Base-by-base conservation (phyloP, 2,113 vertebrate genomes). In the Macquaria ambigua region DNA sequence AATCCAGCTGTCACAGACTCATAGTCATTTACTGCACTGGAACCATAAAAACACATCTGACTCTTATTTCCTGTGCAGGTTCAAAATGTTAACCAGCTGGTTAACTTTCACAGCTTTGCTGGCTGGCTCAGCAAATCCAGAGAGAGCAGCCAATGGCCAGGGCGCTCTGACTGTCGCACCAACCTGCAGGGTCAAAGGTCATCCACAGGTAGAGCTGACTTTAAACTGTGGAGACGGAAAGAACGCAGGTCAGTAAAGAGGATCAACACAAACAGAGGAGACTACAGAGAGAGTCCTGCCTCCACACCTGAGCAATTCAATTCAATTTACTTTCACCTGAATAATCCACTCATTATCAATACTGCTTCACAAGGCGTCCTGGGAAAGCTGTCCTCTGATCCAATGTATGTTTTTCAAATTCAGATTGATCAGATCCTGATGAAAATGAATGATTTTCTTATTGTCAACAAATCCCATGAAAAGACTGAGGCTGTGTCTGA, bases 211-310 rank as follows among this genome's bases (percentile, higher is more conserved):
- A 15, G 69, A 41, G 23, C 64, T 94, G 78, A 90, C 73, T 31
- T 61, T 96, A 34, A 53, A 53, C 10, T 96, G 96, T 70, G 87
- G 85, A 28, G 85, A 92, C 0, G 53, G 81, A 62, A 37, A 67
- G 0, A 41, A 37, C 0, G 8, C 73, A 89, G 93, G 95, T 95
- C 63, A 91, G 77, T 41, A 43, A 73, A 34, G 16, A 64, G 67
- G 14, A 14, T 25, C 20, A 9, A 53, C 63, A 68, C 68, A 53
- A 31, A 50, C 25, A 64, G 2, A n/a, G 23, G 25, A 58, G 9
- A 55, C 20, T 23, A 9, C 23, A 68, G 8, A 70, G n/a, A 10
- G 37, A 55, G 61, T 28, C 21, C 31, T 53, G 31, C 21, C 37
- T 68, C 6, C 8, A 52, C 74, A 53, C 16, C 9, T 28, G 14